Conservation (phyloP, 1,140 invertebrate genomes). For the Diabrotica undecimpunctata region DNA sequence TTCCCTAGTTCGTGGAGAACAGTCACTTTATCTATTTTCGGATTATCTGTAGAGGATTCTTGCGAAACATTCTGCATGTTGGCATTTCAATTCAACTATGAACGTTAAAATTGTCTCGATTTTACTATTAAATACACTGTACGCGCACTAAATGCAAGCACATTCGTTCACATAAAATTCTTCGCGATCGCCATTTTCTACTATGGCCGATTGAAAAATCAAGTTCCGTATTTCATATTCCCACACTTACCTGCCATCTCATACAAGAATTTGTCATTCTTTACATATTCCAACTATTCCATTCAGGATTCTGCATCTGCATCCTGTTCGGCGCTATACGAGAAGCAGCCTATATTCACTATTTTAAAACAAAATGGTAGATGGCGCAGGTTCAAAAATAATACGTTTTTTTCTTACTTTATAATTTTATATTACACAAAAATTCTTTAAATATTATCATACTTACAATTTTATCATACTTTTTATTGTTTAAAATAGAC, state of each 20-base stretch:
- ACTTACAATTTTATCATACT: too few relatives aligned
- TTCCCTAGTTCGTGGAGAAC: conserved; percentile 56
- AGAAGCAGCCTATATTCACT: too few relatives aligned
- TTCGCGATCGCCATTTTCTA: conserved; percentile 48
- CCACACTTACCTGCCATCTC: conserved; percentile 23
- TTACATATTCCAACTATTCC: too few relatives aligned
- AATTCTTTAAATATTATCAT: too few relatives aligned
- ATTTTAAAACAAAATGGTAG: too few relatives aligned
- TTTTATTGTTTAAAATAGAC: too few relatives aligned
- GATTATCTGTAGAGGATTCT: conserved; percentile 67
- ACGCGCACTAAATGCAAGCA: conserved; percentile 40
- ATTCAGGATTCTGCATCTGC: background rate
- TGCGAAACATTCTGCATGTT: conserved; percentile 88
- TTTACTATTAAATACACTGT: conserved; percentile 40
- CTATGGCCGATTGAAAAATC: conserved; percentile 41
- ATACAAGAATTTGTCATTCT: background rate
- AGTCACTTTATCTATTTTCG: conserved; percentile 69
- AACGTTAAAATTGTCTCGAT: conserved; percentile 34
- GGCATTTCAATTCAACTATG: conserved; percentile 54
- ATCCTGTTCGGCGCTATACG: background rate
- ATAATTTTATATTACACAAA: too few relatives aligned
- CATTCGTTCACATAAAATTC: conserved; percentile 45
- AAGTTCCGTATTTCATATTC: conserved; percentile 30
- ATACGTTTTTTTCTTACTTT: too few relatives aligned
- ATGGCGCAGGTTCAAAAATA: too few relatives aligned